phyloP scores from a whole-genome alignment of 2,113 vertebrate species.

The Serinus canaria region DNA sequence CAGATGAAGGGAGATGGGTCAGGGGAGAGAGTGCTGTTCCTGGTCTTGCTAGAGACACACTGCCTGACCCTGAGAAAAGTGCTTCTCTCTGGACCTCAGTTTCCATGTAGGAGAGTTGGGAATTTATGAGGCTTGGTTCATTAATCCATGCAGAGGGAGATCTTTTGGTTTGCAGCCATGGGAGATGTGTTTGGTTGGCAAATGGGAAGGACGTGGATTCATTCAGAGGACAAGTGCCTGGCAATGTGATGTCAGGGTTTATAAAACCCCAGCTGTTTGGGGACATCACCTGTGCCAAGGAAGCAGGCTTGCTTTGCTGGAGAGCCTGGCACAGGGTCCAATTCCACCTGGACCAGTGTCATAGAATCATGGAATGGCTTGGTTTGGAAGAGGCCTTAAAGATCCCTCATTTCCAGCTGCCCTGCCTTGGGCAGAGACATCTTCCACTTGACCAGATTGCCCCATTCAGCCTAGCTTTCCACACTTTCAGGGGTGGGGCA shows the following conservation, averaged over 20 bases:
- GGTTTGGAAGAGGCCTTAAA: not conserved
- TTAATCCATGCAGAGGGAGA: not conserved
- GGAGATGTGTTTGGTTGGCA: not conserved
- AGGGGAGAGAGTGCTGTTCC: not conserved
- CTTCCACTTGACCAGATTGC: not conserved
- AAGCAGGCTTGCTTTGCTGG: not conserved
- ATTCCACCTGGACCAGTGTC: rapidly evolving
- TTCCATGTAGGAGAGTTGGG: not conserved
- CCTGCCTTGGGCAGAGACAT: not conserved
- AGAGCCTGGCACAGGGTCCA: not conserved
- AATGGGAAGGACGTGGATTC: not conserved
- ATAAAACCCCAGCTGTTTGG: not conserved
- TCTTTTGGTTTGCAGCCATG: not conserved
- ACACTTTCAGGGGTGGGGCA: not conserved
- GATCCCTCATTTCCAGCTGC: not conserved
- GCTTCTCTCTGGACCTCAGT: not conserved
- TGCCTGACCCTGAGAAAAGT: not conserved
- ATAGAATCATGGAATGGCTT: not conserved
- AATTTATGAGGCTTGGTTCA: not conserved
- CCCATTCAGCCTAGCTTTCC: not conserved
- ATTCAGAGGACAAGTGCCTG: not conserved
- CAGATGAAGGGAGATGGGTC: not conserved
- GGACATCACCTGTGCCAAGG: not conserved
- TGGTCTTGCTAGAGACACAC: not conserved
- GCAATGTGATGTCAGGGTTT: not conserved